phyloP scores from a whole-genome alignment of 1,140 invertebrate genomes.

The Uloborus diversus region DNA sequence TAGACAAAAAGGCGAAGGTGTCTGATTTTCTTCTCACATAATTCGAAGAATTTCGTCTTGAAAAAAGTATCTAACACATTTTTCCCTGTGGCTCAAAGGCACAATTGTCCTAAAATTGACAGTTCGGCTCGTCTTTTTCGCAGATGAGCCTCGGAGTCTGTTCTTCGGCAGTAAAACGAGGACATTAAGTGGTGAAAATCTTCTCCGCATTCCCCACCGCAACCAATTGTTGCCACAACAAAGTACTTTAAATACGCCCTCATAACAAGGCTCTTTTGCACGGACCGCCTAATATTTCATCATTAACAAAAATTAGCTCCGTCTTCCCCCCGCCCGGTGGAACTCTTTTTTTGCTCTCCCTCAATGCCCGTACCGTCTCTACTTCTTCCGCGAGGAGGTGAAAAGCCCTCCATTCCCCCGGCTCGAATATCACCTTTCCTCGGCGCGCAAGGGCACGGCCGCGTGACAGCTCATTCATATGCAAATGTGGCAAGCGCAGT shows the following conservation, averaged over 20 bases:
- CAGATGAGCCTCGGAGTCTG: no score
- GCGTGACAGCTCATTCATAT: slow-evolving; percentile 54
- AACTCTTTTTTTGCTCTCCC: slow-evolving; percentile 25
- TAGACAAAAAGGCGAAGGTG: no score
- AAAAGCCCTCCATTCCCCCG: slow-evolving; percentile 40
- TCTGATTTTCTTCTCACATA: no score
- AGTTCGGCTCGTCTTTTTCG: no score
- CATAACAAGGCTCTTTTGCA: slow-evolving; percentile 9
- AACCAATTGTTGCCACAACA: slow-evolving; percentile 36
- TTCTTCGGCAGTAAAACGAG: no score
- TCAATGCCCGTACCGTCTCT: slow-evolving; percentile 1
- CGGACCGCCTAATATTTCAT: slow-evolving; percentile 34
- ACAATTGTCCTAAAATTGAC: no score
- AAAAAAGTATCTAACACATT: no score
- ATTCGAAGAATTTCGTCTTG: no score
- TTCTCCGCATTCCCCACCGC: no score
- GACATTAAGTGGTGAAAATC: no score
- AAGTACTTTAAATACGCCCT: slow-evolving; percentile 25
- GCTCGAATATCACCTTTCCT: slow-evolving; percentile 43
- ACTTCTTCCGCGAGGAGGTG: slow-evolving; percentile 37
- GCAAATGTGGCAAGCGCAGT: slow-evolving; percentile 56
- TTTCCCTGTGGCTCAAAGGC: no score
- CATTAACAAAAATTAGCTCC: slow-evolving; percentile 55
- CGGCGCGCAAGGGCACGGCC: slow-evolving; percentile 1
- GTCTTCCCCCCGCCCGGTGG: background rate